Conservation (phyloP, 2,888 invertebrate species). For the Ennomos fuscantarius region DNA sequence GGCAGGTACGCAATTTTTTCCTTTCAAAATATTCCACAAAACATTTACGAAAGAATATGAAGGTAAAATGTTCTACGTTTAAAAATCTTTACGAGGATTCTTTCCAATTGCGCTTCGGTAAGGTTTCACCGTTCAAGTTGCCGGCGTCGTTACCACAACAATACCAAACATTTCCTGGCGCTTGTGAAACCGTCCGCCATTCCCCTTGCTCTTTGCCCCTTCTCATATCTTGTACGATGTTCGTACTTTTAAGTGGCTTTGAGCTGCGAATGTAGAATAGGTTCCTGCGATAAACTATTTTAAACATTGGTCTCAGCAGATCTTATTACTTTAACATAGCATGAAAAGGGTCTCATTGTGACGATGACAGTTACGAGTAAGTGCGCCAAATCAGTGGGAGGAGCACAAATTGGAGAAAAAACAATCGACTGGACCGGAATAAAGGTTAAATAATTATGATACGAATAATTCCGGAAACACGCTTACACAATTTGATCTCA, state of each 20-base stretch:
- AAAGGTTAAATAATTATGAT: no score
- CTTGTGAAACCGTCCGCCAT: slow-evolving; percentile 28
- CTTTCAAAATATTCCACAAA: slow-evolving; percentile 10
- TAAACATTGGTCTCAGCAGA: no score
- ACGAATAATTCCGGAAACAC: no score
- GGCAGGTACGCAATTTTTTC: slow-evolving; percentile 2
- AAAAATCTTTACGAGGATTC: slow-evolving; percentile 69
- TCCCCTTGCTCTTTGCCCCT: slow-evolving; percentile 27
- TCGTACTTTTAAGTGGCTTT: slow-evolving; percentile 2
- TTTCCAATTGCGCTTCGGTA: slow-evolving; percentile 69
- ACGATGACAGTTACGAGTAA: no score
- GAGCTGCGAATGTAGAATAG: not conserved
- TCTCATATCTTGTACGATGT: slow-evolving; percentile 11
- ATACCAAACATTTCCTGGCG: slow-evolving; percentile 54
- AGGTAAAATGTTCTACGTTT: slow-evolving; percentile 45
- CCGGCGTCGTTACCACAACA: slow-evolving; percentile 52
- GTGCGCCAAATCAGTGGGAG: no score
- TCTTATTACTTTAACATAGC: no score
- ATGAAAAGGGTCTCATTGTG: no score
- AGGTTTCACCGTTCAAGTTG: slow-evolving; percentile 67
- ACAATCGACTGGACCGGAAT: no score
- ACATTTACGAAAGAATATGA: slow-evolving; percentile 18
- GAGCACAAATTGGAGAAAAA: no score
- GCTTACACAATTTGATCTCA: no score
- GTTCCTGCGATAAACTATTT: no score